These are phyloP conservation scores for Rhaphigaster nebulosa DNA, from an alignment of 2,888 invertebrate genomes.

Conservation along the genomic window DNA sequence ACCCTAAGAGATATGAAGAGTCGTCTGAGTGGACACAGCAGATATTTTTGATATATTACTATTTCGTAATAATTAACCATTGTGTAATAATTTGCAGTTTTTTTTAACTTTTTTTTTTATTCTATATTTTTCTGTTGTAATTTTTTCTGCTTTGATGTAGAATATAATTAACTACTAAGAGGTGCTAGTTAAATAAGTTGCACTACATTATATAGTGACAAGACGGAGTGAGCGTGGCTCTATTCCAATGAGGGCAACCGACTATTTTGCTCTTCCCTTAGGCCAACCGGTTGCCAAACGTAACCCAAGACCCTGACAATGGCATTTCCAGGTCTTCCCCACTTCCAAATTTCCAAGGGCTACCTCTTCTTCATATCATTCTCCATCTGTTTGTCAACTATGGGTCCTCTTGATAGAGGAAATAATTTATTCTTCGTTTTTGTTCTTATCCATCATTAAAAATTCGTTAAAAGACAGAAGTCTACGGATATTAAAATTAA, in stretches of 20 bases:
- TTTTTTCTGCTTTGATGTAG: not conserved
- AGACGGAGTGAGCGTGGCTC: not conserved
- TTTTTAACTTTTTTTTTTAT: too few species aligned
- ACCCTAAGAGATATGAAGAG: too few species aligned
- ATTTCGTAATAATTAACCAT: too few species aligned
- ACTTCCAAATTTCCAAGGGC: conserved; percentile 27
- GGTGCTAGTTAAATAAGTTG: not conserved
- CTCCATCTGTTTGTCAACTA: not conserved
- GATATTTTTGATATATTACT: too few species aligned
- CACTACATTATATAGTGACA: not conserved
- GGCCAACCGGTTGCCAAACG: not conserved
- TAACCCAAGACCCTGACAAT: conserved; percentile 47
- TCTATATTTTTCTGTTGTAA: too few species aligned
- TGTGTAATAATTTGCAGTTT: too few species aligned
- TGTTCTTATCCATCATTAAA: not conserved
- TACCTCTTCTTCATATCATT: not conserved
- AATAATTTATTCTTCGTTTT: not conserved
- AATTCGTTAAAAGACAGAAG: too few species aligned
- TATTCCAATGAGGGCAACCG: conserved; percentile 13
- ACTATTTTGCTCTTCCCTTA: conserved; percentile 26
- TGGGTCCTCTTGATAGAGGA: not conserved
- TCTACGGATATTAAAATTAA: too few species aligned
- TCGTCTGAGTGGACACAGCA: too few species aligned
- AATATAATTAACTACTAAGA: not conserved
- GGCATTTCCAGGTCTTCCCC: conserved; percentile 40